Evolutionary conservation across 2,797 vertebrate genomes (phyloP).

Genomic region (Nothura maculosa): DNA sequence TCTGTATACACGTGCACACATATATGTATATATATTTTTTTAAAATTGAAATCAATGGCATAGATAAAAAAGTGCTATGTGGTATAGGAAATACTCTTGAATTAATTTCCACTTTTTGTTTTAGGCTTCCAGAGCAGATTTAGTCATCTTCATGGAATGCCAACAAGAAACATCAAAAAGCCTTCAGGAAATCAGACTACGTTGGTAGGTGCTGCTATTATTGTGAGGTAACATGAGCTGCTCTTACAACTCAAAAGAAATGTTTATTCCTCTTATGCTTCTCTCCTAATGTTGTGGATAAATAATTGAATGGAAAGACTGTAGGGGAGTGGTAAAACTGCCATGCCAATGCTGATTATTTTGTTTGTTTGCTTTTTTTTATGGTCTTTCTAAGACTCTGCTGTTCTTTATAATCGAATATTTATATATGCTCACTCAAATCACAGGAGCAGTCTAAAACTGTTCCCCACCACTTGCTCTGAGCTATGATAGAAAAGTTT

Average conservation of each 20-base stretch:
- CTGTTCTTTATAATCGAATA: neutral
- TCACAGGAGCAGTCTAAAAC: neutral
- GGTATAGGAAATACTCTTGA: neutral
- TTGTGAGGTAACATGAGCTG: neutral
- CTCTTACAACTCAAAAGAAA: constrained; percentile 33
- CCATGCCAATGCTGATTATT: neutral
- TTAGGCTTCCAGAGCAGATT: constrained; percentile 94
- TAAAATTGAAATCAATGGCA: neutral
- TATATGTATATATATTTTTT: neutral
- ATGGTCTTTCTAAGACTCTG: neutral
- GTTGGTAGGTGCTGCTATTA: constrained; percentile 77
- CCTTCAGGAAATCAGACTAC: constrained; percentile 75
- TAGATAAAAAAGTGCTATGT: neutral
- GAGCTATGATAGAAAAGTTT: neutral
- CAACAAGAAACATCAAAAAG: constrained; percentile 82
- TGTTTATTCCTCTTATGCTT: neutral
- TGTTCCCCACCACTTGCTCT: neutral
- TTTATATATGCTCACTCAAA: neutral
- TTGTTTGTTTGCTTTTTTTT: neutral
- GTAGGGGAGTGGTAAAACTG: neutral
- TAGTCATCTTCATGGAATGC: constrained; percentile 88
- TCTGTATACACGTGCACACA: neutral
- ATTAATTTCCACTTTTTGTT: neutral
- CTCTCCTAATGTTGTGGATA: neutral
- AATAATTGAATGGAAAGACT: neutral